phyloP scores from a whole-genome alignment of 1,140 invertebrate species.

The Hesperophylax magnus region DNA sequence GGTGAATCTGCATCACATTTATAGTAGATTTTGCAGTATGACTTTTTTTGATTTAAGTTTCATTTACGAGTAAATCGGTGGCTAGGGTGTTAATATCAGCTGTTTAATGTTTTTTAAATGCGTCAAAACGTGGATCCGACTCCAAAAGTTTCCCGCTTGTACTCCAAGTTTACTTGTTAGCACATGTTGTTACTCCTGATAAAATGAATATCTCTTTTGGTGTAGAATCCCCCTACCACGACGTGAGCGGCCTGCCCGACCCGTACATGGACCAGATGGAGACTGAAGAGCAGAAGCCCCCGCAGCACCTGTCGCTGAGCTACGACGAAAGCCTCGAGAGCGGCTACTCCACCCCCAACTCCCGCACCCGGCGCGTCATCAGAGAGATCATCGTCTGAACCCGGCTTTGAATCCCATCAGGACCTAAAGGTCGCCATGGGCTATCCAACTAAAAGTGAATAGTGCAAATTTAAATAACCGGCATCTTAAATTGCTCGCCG shows the following conservation, averaged over 20 bases:
- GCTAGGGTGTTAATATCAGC: too few species aligned
- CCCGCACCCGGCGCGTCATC: constrained; percentile 89
- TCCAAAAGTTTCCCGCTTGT: too few species aligned
- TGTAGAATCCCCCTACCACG: constrained; percentile 91
- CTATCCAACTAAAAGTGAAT: constrained; percentile 8
- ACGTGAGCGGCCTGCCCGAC: constrained; percentile 91
- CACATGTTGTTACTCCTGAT: too few species aligned
- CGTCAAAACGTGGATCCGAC: too few species aligned
- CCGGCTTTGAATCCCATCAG: constrained; percentile 51
- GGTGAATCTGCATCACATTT: too few species aligned
- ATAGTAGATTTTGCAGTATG: too few species aligned
- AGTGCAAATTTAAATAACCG: constrained; percentile 37
- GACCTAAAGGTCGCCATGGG: constrained; percentile 38
- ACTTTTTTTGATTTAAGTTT: too few species aligned
- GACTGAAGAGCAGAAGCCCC: constrained; percentile 79
- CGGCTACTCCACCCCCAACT: constrained; percentile 94
- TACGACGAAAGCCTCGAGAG: constrained; percentile 94
- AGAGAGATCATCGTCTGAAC: constrained; percentile 94
- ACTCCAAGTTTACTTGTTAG: too few species aligned
- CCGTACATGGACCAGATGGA: constrained; percentile 87
- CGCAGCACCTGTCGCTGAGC: constrained; percentile 86
- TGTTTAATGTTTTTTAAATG: too few species aligned
- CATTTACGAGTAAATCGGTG: too few species aligned
- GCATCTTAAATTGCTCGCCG: constrained; percentile 8
- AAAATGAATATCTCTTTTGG: background rate